A percentile compares a stretch with the other conserved stretches of the same genome.
Evolutionary conservation across 2,888 invertebrate genomes (phyloP).

Genomic region (Cantharis rufa): DNA sequence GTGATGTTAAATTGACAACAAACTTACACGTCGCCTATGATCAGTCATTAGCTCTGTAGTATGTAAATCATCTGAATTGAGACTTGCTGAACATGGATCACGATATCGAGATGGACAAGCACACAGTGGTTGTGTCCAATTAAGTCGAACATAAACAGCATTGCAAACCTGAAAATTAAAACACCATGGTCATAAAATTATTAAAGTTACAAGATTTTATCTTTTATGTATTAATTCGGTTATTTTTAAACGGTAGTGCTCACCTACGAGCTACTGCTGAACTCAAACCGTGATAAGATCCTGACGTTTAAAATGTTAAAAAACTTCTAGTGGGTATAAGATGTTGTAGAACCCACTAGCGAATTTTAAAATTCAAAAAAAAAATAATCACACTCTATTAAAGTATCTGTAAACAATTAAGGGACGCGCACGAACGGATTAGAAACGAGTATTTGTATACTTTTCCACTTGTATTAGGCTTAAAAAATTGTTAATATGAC

Average conservation of each 20-base stretch:
- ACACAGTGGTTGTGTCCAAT: slow-evolving; percentile 91
- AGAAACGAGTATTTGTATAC: background rate
- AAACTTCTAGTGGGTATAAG: background rate
- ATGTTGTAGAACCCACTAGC: background rate
- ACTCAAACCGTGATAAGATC: background rate
- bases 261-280: background rate
- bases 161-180: slow-evolving; percentile 75
- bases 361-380: background rate
- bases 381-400: no score
- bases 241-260: background rate
- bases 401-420: background rate
- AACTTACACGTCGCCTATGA: slow-evolving; percentile 58
- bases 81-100: slow-evolving; percentile 88
- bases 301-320: background rate
- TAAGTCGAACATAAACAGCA: slow-evolving; percentile 88
- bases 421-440: background rate
- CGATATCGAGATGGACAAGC: slow-evolving; percentile 87
- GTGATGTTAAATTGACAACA: slow-evolving; percentile 25
- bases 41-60: slow-evolving; percentile 88
- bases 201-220: background rate
- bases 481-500: no score
- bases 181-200: slow-evolving; percentile 10
- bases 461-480: no score
- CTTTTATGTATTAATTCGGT: background rate
- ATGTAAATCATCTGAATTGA: slow-evolving; percentile 88